Evolutionary conservation across 2,888 invertebrate genomes (phyloP).

Genomic region (Malthinus seriepunctatus): DNA sequence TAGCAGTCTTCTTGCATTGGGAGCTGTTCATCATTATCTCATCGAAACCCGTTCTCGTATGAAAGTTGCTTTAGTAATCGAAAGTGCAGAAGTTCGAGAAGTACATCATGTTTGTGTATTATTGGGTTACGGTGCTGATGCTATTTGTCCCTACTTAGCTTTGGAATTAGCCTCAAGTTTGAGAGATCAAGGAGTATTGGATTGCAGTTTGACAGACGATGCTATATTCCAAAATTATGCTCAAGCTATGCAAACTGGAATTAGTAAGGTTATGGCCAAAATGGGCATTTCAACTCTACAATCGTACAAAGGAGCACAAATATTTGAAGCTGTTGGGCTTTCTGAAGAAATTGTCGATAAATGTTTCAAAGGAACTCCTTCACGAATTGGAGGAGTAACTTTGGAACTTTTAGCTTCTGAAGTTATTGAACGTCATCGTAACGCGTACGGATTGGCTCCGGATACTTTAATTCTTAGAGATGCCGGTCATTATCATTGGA

Average conservation of each 20-base stretch:
- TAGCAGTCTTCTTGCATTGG: slow-evolving; percentile 80
- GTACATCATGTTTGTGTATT: slow-evolving; percentile 96
- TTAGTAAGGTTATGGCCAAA: slow-evolving; percentile 92
- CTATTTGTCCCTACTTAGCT: slow-evolving; percentile 95
- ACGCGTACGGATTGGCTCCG: slow-evolving; percentile 70
- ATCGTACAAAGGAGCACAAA: slow-evolving; percentile 98
- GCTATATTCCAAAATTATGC: slow-evolving; percentile 86
- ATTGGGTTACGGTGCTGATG: slow-evolving; percentile 96
- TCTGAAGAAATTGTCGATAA: slow-evolving; percentile 90
- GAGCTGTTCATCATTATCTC: slow-evolving; percentile 93
- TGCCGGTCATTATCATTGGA: slow-evolving; percentile 96
- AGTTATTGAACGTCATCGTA: slow-evolving; percentile 77
- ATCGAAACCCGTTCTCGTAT: slow-evolving; percentile 94
- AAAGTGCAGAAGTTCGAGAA: slow-evolving; percentile 95
- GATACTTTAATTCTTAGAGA: slow-evolving; percentile 75
- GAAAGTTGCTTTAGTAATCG: slow-evolving; percentile 93
- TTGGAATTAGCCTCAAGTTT: slow-evolving; percentile 90
- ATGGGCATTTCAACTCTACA: slow-evolving; percentile 99
- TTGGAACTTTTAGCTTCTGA: slow-evolving; percentile 88
- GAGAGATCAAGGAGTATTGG: slow-evolving; percentile 83
- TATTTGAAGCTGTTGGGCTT: slow-evolving; percentile 97
- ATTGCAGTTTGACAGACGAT: slow-evolving; percentile 74
- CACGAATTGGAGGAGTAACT: slow-evolving; percentile 83
- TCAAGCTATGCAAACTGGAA: slow-evolving; percentile 65
- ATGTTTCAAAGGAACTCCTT: slow-evolving; percentile 82